phyloP scores from a whole-genome alignment of 2,888 invertebrate species.

The Trachelus iudaicus region DNA sequence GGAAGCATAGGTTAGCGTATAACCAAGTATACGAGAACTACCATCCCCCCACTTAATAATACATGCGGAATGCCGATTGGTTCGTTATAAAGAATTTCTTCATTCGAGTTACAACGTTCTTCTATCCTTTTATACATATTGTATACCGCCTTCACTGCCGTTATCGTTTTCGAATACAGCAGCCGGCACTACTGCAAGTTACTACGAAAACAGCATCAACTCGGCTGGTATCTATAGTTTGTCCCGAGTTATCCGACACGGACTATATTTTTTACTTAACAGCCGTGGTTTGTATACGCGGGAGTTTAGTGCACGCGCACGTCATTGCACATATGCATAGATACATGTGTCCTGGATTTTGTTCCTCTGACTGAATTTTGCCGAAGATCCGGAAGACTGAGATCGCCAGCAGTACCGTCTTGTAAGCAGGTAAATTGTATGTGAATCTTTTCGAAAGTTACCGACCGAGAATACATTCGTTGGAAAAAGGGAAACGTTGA shows the following conservation, averaged over 20 bases:
- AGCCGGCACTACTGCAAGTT: neutral
- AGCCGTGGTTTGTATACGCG: neutral
- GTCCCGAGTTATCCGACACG: neutral
- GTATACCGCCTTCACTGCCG: neutral
- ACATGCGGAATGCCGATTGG: neutral
- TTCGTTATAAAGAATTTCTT: neutral
- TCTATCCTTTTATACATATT: neutral
- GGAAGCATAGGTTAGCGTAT: neutral
- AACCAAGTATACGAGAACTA: neutral
- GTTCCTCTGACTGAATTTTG: neutral
- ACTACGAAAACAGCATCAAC: neutral
- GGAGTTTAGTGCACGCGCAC: constrained; percentile 33
- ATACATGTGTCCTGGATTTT: neutral
- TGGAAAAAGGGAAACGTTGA: neutral
- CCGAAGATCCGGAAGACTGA: neutral
- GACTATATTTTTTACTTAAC: neutral
- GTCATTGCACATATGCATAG: constrained; percentile 20
- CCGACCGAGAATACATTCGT: neutral
- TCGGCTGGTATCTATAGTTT: neutral
- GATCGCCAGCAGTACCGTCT: neutral
- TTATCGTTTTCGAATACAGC: neutral
- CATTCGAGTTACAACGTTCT: neutral
- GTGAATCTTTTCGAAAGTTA: neutral
- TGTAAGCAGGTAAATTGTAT: neutral
- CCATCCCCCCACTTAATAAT: neutral